These are phyloP conservation scores for Neuroscelio doddi DNA, from an alignment of 2,888 invertebrate genomes.

Conservation along the genomic window DNA sequence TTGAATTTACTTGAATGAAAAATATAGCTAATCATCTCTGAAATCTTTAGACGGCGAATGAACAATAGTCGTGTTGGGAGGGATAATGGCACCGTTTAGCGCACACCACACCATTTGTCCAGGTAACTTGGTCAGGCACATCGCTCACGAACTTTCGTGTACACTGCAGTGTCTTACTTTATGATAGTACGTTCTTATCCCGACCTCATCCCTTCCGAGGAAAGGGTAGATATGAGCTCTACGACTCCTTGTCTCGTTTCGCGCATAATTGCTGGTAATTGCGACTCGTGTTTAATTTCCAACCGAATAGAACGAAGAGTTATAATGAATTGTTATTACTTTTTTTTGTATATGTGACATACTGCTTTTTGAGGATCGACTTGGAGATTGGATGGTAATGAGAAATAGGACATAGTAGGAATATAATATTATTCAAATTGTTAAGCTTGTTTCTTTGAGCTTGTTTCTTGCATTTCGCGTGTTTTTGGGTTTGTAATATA, in stretches of 20 bases:
- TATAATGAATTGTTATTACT: constrained; percentile 37
- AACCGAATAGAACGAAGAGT: constrained; percentile 27
- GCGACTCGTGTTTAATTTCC: constrained; percentile 31
- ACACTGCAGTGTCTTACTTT: constrained; percentile 29
- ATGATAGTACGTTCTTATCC: constrained; percentile 22
- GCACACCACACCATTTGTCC: constrained; percentile 49
- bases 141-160: constrained; percentile 34
- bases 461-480: too few species aligned
- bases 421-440: too few species aligned
- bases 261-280: constrained; percentile 36
- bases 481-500: too few species aligned
- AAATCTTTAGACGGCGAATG: too few species aligned
- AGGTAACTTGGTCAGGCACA: constrained; percentile 41
- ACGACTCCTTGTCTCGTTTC: constrained; percentile 24
- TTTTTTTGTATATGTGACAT: constrained; percentile 33
- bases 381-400: constrained; percentile 19
- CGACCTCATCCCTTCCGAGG: constrained; percentile 14
- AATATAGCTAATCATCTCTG: too few species aligned
- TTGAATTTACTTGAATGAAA: neutral
- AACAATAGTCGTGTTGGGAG: constrained; percentile 18
- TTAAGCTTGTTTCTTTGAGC: too few species aligned
- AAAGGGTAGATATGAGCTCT: constrained; percentile 23
- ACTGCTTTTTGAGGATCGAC: constrained; percentile 16
- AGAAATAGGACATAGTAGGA: too few species aligned
- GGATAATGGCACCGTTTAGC: constrained; percentile 60